Conservation (phyloP, 2,113 vertebrate genomes). For the Vidua chalybeata region DNA sequence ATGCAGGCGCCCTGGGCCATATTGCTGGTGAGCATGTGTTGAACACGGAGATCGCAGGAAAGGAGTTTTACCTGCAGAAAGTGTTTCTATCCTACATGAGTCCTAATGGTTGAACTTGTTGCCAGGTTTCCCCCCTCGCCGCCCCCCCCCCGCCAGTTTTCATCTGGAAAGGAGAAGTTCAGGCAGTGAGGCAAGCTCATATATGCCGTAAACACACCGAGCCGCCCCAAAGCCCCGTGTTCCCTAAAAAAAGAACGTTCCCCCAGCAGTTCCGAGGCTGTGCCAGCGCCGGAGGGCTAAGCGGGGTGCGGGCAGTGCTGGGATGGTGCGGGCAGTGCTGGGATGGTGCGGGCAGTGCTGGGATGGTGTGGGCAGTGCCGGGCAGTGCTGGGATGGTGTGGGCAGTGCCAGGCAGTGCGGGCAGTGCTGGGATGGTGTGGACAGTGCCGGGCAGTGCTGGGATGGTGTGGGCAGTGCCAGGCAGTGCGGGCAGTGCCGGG, state of each 20-base stretch:
- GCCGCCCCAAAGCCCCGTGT: no score
- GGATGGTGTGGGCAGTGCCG: background rate
- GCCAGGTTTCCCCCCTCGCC: background rate
- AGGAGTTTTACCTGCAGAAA: background rate
- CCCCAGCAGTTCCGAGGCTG: rapidly evolving
- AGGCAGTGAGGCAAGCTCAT: background rate
- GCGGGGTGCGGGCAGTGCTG: background rate
- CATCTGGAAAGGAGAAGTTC: background rate
- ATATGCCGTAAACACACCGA: rapidly evolving
- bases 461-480: no score
- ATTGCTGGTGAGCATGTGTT: background rate
- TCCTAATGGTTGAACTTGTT: background rate
- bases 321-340: background rate
- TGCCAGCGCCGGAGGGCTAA: no score
- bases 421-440: background rate
- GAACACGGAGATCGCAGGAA: rapidly evolving
- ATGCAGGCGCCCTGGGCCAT: background rate
- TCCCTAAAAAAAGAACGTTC: background rate
- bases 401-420: background rate
- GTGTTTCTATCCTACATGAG: background rate
- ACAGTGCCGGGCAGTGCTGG: no score
- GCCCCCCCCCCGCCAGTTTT: background rate
- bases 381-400: background rate
- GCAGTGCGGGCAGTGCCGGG: no score
- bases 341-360: background rate